phyloP scores from a whole-genome alignment of 2,888 invertebrate genomes.

The Eledona agricola region DNA sequence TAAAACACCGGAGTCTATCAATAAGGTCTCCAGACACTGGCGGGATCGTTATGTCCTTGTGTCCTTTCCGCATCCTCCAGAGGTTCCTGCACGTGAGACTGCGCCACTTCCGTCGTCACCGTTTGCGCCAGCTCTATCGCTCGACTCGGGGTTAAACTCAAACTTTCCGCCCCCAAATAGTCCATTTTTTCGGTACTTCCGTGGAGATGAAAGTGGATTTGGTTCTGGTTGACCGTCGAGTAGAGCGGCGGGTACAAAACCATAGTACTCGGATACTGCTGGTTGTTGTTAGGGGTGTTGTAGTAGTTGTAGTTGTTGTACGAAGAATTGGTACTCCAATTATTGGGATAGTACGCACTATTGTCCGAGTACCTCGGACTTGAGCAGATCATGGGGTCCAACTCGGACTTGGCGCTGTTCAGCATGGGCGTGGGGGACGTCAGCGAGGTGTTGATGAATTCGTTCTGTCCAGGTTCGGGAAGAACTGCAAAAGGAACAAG shows the following conservation, averaged over 20 bases:
- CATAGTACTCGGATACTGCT: conserved; percentile 73
- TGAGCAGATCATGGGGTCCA: conserved; percentile 54
- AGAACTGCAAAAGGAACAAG: conserved; percentile 51
- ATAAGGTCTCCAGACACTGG: conserved; percentile 81
- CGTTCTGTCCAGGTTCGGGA: conserved; percentile 55
- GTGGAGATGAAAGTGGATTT: conserved; percentile 84
- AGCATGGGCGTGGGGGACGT: conserved; percentile 57
- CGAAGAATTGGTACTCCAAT: conserved; percentile 62
- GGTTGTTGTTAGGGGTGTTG: conserved; percentile 69
- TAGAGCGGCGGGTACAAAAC: conserved; percentile 81
- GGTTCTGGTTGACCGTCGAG: conserved; percentile 87
- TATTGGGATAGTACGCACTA: conserved; percentile 68
- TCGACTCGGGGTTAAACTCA: conserved; percentile 66
- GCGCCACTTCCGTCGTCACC: conserved; percentile 66
- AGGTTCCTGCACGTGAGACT: conserved; percentile 57
- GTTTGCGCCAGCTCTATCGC: conserved; percentile 64
- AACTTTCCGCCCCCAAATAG: conserved; percentile 62
- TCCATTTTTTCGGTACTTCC: conserved; percentile 71
- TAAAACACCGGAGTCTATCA: conserved; percentile 51
- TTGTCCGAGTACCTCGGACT: conserved; percentile 60
- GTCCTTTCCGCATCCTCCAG: conserved; percentile 51
- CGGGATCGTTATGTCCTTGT: conserved; percentile 61
- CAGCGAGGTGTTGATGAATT: conserved; percentile 57
- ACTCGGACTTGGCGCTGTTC: conserved; percentile 54
- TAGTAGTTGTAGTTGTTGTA: conserved; percentile 68